Percentiles rank a stretch among this genome's conserved stretches.
These are phyloP conservation scores for Cyprinodon brontotheroides DNA, from an alignment of 2,113 vertebrate species.

Conservation along the genomic window DNA sequence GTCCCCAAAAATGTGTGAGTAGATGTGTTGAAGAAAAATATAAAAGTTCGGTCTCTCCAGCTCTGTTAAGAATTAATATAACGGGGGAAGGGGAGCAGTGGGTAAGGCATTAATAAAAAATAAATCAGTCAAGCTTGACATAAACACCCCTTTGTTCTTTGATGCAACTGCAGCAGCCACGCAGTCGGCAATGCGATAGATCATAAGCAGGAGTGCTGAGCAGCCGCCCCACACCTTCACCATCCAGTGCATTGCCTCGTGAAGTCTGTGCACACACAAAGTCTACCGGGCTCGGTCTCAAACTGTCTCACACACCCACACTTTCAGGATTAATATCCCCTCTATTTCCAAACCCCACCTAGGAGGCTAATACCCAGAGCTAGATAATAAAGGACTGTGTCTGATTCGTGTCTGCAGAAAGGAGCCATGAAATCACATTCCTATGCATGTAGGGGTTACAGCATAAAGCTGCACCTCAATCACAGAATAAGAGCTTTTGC, in stretches of 20 bases:
- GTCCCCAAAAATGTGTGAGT: slow-evolving; percentile 1
- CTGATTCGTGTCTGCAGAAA: slow-evolving; percentile 73
- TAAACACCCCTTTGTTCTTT: slow-evolving; percentile 80
- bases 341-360: slow-evolving; percentile 56
- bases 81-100: slow-evolving; percentile 37
- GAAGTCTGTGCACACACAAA: slow-evolving; percentile 42
- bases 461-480: slow-evolving; percentile 67
- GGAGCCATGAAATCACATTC: slow-evolving; percentile 76
- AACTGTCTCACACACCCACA: slow-evolving; percentile 33
- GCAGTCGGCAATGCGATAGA: slow-evolving; percentile 64
- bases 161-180: slow-evolving; percentile 64
- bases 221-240: slow-evolving; percentile 7
- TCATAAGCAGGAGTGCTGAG: slow-evolving; percentile 35
- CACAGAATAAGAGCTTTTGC: slow-evolving; percentile 68
- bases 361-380: slow-evolving; percentile 57
- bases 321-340: slow-evolving; percentile 57
- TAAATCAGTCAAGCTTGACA: slow-evolving; percentile 75
- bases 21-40: slow-evolving; percentile 46
- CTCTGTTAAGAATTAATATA: slow-evolving; percentile 37
- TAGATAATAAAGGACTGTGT: slow-evolving; percentile 72
- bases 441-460: slow-evolving; percentile 53
- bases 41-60: slow-evolving; percentile 53
- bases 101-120: slow-evolving; percentile 75
- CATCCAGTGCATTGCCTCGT: slow-evolving; percentile 32
- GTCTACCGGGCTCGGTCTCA: slow-evolving; percentile 19